phyloP scores from a whole-genome alignment of 2,888 invertebrate genomes.

The Euspilapteryx auroguttella region DNA sequence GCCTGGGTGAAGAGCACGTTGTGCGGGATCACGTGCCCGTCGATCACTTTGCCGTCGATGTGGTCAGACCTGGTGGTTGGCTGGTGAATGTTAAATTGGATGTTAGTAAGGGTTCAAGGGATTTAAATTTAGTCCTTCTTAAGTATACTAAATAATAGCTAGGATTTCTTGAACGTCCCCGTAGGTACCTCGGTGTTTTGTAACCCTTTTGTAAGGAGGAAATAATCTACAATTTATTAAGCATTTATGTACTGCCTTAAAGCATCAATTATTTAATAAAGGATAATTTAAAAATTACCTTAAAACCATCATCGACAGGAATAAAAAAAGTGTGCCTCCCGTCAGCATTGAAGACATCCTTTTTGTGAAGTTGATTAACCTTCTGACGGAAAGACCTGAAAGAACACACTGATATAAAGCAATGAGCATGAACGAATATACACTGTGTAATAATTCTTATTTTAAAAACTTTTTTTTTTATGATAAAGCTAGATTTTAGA shows the following conservation, averaged over 20 bases:
- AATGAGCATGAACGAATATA: conserved; percentile 15
- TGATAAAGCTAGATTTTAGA: no score
- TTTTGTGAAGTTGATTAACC: conserved; percentile 71
- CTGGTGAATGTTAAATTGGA: conserved; percentile 34
- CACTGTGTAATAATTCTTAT: no score
- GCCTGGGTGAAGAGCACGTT: conserved; percentile 86
- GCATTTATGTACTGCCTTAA: no score
- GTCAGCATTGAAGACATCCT: conserved; percentile 73
- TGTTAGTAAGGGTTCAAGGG: conserved; percentile 4
- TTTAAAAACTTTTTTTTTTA: no score
- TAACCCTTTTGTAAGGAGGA: no score
- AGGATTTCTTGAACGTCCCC: no score
- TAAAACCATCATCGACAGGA: conserved; percentile 87
- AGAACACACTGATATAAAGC: not conserved
- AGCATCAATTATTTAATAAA: no score
- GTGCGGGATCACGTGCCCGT: conserved; percentile 87
- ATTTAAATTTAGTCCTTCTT: conserved; percentile 2
- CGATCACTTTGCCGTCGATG: conserved; percentile 82
- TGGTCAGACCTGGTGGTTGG: conserved; percentile 70
- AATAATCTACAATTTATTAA: no score
- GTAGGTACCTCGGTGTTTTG: no score
- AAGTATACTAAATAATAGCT: no score
- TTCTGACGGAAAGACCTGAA: conserved; percentile 74
- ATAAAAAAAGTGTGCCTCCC: conserved; percentile 88
- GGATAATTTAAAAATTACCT: no score